phyloP scores from a whole-genome alignment of 2,888 invertebrate species.

The Conistra vaccinii region DNA sequence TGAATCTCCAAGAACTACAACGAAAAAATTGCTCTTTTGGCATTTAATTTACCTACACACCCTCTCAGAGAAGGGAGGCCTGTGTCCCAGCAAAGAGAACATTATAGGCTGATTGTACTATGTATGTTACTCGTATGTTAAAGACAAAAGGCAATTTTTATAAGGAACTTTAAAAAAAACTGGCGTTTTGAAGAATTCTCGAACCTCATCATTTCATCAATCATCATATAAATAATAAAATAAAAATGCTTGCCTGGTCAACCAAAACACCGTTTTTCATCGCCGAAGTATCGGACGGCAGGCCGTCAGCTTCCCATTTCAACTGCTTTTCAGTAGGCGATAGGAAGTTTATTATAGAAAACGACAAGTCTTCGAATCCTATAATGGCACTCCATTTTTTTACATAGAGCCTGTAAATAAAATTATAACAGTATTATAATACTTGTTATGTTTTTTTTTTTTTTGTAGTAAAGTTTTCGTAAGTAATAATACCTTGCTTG shows the following conservation, averaged over 20 bases:
- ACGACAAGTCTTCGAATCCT: slow-evolving; percentile 81
- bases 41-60: background rate
- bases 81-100: too few species aligned
- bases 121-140: too few species aligned
- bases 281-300: slow-evolving; percentile 94
- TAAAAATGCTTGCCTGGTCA: slow-evolving; percentile 90
- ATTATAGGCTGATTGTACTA: too few species aligned
- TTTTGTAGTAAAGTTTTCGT: background rate
- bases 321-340: slow-evolving; percentile 92
- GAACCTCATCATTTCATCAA: too few species aligned
- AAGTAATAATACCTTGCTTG: slow-evolving; percentile 86
- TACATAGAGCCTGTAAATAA: slow-evolving; percentile 80
- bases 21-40: background rate
- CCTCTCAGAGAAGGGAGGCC: too few species aligned
- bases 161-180: too few species aligned
- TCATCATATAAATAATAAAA: background rate
- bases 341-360: slow-evolving; percentile 85
- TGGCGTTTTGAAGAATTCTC: too few species aligned
- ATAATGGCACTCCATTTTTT: slow-evolving; percentile 88
- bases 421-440: background rate
- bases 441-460: background rate
- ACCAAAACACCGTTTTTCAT: slow-evolving; percentile 96
- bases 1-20: slow-evolving; percentile 77
- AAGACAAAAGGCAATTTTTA: too few species aligned
- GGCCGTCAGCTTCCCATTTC: slow-evolving; percentile 96